Evolutionary conservation across 1,140 invertebrate species (phyloP), one percentile per base, ranked within the genome.

Genomic region (Sesamia nonagrioides): DNA sequence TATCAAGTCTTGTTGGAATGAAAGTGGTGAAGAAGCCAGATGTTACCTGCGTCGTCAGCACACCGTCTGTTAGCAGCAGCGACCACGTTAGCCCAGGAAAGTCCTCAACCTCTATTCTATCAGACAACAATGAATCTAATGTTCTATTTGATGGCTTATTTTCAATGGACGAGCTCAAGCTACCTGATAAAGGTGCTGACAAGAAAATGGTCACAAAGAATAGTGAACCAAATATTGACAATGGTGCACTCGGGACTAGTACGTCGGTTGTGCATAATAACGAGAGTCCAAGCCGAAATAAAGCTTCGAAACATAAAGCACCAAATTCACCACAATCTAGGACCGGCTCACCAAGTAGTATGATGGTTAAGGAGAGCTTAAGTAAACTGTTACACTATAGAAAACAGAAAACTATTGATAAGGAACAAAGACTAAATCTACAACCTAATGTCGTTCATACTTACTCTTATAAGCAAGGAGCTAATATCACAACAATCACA

Each of bases 41-140:
- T 18, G 21, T 68, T 11, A 2, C 17, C 8, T 7, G 8, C 7
- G 7, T 18, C 37, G 9, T 8, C 9, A 69, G 37, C 48, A 45
- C 33, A 6, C 77, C 56, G 27, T 81, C 76, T 80, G 74, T 86
- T 6, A 85, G 84, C 35, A 87, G 92, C 60, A 91, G 89, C 79
- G 91, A 91, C 78, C 88, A 91, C 40, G 89, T 88, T 50, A 92
- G 88, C 52, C 91, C 92, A 83, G 90, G 89, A 37, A 93, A 91
- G 63, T 90, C 83, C 1, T 93, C 90, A 9, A 61, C 82, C 15
- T 86, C 87, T 11, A 11, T 84, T 33, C 84, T 86, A 48, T 88
- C 87, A 1, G 91, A 90, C 63, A 79, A 76, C 9, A 89, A 84
- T 69, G 89, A 91, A 18, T 58, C 79, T 6, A 82, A 89, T 61